phyloP scores from a whole-genome alignment of 2,888 invertebrate genomes.

The Aricia artaxerxes region DNA sequence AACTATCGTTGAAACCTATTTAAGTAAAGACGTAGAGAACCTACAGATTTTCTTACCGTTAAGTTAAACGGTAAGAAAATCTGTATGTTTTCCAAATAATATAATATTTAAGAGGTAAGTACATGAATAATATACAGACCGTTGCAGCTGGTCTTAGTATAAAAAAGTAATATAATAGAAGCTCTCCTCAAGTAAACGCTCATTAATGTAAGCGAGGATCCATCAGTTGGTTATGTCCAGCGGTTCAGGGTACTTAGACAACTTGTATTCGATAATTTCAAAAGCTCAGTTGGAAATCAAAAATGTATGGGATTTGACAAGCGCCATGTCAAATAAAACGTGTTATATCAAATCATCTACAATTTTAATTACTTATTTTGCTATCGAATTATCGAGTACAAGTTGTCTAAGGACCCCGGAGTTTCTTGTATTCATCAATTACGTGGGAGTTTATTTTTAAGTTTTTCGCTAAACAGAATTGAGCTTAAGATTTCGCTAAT shows the following conservation, averaged over 20 bases:
- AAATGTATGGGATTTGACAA: neutral
- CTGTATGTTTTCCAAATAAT: too few species aligned
- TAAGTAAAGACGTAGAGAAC: too few species aligned
- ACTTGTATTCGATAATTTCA: neutral
- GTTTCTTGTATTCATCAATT: constrained; percentile 35
- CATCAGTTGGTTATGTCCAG: neutral
- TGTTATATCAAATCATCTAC: neutral
- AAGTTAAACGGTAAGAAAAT: too few species aligned
- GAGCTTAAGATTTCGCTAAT: constrained; percentile 19
- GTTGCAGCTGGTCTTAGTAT: neutral
- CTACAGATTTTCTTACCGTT: too few species aligned
- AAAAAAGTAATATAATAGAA: neutral
- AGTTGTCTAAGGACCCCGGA: neutral
- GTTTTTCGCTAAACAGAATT: constrained; percentile 22
- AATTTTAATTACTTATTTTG: neutral
- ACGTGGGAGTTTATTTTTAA: constrained; percentile 22
- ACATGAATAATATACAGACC: neutral
- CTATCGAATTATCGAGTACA: neutral
- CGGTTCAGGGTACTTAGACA: neutral
- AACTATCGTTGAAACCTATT: too few species aligned
- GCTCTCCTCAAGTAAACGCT: neutral
- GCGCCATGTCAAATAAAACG: neutral
- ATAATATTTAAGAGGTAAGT: neutral
- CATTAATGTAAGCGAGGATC: neutral
- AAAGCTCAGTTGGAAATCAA: neutral